Evolutionary conservation across 1,140 invertebrate species (phyloP), one percentile per base, ranked within the genome.

Genomic region (Aradophagus sp.): DNA sequence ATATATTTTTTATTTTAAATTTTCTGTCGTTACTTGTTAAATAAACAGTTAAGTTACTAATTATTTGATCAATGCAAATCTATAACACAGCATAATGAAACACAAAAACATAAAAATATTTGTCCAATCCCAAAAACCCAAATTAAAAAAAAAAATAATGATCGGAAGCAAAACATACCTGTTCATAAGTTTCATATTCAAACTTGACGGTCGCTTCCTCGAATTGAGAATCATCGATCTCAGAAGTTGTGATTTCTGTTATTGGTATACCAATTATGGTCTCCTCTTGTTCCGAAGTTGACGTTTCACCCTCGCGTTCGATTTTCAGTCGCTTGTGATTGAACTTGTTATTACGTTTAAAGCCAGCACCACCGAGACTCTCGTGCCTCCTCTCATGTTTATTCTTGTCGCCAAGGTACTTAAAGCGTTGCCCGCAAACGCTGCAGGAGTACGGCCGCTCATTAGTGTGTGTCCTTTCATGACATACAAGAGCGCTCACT

Each of bases 401-500:
- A 34, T 86, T 86, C 20, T 85, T 86, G 38, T 86, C 84, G 81
- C 98, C 96, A 78, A 99, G 96, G 81, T 97, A 89, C 68, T 97
- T 89, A 86, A 99, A 99, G 1, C 95, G 93, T 83, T 99, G 99
- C 23, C 94, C 92, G 80, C 97, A 99, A 65, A 99, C 96, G 79
- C 97, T 97, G 84, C 97, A 99, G 27, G 95, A 93, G 84, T 98
- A 99, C 0, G 97, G 97, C 44, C 97, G 87, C 84, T 99, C 97
- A 82, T 99, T 96, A 3, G 97, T 99, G 79, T 99, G 97, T 1
- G 97, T 99, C 58, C 97, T 87, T 81, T 98, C 97, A 86, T 99
- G 97, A 58, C 84, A 86, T 7, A 86, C 84, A 0, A 86, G 73
- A 0, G 84, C 84, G 23, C 84, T 85, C 1, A 86, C 83, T 74